A percentile compares a stretch with the other conserved stretches of the same genome.
Evolutionary conservation across 1,140 invertebrate genomes (phyloP).

Genomic region (Penaeus indicus): DNA sequence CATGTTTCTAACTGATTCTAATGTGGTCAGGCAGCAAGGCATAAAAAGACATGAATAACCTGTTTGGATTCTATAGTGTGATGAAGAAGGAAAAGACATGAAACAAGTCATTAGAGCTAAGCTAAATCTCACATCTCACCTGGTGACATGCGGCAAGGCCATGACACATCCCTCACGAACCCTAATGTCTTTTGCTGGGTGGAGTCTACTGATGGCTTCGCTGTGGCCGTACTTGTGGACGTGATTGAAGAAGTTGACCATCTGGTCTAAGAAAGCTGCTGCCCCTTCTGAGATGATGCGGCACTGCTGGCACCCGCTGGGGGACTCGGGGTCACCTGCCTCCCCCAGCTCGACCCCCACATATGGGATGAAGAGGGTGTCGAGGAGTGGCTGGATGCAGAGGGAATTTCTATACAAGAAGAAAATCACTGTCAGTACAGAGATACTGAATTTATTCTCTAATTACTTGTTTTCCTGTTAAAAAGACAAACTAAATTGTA

Average conservation of each 20-base stretch:
- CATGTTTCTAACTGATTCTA: too few relatives aligned
- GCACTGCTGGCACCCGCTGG: constrained; percentile 42
- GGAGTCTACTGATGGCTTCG: constrained; percentile 42
- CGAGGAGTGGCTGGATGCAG: constrained; percentile 46
- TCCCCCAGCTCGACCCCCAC: constrained; percentile 51
- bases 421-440: background rate
- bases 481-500: too few relatives aligned
- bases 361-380: constrained; percentile 49
- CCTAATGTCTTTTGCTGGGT: background rate
- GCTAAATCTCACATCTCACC: background rate
- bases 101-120: too few relatives aligned
- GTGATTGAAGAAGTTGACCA: constrained; percentile 57
- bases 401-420: constrained; percentile 39
- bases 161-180: constrained; percentile 45
- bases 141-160: constrained; percentile 45
- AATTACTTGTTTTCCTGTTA: background rate
- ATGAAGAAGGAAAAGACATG: too few relatives aligned
- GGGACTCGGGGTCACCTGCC: constrained; percentile 49
- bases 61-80: too few relatives aligned
- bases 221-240: constrained; percentile 46
- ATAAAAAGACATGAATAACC: too few relatives aligned
- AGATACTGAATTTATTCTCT: background rate
- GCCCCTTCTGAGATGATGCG: constrained; percentile 39
- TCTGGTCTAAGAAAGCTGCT: constrained; percentile 38
- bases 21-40: too few relatives aligned